Evolutionary conservation across 2,888 invertebrate genomes (phyloP), one percentile per base, ranked within the genome.

Genomic region (Melipona bicolor): DNA sequence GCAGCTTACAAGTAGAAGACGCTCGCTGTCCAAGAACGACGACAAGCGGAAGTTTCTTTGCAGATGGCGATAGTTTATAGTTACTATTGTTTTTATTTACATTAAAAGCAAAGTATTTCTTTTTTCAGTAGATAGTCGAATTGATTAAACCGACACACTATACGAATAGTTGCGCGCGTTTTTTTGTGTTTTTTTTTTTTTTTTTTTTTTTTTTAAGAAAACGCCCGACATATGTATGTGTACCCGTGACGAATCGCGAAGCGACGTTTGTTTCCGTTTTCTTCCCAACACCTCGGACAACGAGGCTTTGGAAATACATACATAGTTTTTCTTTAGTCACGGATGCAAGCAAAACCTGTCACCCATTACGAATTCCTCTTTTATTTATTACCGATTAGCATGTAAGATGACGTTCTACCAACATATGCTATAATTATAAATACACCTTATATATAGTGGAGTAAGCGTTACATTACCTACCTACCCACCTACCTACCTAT

Each of bases 401-500:
- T 90, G 93, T 94, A 94, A 94, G 93, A 93, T 93, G 93, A 94
- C 92, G 93, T 94, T 94, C 92, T 93, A 94, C 93, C 91, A 92
- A 94, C 93, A 91, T 94, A 94, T 93, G 92, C 93, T 94, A 94
- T 92, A 93, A 92, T 92, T 94, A 94, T 94, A 94, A 93, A 94
- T 94, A 94, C 94, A 94, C 92, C 92, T 90, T 94, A 94, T 93
- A 94, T 93, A 93, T 93, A 93, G 93, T 92, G 91, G 92, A 93
- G 91, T 94, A 93, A 93, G 92, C 93, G 92, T 91, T 91, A 92
- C 91, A 92, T 93, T 89, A 89, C 89, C 89, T 88, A 82, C 76
- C 81, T 79, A 83, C 59, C 64, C 54, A 65, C 70, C 50, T 84
- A 84, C 86, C 86, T 83, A 87, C 79, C 89, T 84, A 90, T 86